Evolutionary conservation across 1,140 invertebrate species (phyloP), one percentile per base, ranked within the genome.

Genomic region (Phortica variegata): DNA sequence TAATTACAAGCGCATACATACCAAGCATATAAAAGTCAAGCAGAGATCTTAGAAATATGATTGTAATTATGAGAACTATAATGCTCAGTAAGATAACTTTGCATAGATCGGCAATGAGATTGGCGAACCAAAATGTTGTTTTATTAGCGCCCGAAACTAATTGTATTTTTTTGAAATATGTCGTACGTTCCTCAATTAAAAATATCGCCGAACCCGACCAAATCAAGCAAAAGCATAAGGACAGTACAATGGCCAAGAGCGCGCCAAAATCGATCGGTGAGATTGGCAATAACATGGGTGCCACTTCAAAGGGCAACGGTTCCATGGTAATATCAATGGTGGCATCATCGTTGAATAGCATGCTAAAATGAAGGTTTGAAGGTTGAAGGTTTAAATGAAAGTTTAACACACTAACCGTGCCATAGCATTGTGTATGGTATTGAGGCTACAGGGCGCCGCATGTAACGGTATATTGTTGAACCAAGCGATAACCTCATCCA

Each of bases 391-490:
- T 18, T 2, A 26, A 36, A n/a, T 3, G 13, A 7, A 31, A 6
- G 12, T 39, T 26, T 19, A 18, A 17, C 0, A 1, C 3, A 49
- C 52, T 49, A 40, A 68, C 63, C 55, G 50, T 8, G 55, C 65
- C n/a, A 68, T 10, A 8, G 66, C 58, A 48, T 68, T 68, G 34
- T 68, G 60, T 6, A 69, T 38, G 10, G 49, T 10, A 40, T 69
- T 68, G 1, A 68, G 26, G 10, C 37, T 41, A 46, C 40, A 58
- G 3, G 63, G 60, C 0, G 52, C 58, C 6, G 52, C 3, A 34
- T 68, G 63, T 6, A 68, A 33, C 0, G 58, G 63, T 34, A 69
- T 47, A 31, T 58, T 65, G 15, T 65, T 68, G 13, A 56, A 68
- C 63, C 63, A 68, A 9, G 56, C 52, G 13, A 55, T 65, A 2